Evolutionary conservation across 2,113 vertebrate species (phyloP).

Genomic region (Mus spicilegus): DNA sequence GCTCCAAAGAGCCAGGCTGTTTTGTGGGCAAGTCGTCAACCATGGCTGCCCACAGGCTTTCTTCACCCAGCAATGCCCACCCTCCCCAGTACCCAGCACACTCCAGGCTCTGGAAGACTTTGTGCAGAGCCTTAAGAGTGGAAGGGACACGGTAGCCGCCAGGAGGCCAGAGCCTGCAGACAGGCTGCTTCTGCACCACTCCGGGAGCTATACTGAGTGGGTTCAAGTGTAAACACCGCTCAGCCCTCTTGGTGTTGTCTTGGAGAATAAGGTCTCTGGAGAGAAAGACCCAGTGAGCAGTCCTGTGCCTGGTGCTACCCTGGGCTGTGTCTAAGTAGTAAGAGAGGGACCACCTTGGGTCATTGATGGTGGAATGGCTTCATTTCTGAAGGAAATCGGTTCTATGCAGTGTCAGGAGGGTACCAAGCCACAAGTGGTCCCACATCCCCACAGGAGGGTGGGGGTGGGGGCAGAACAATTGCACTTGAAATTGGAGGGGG

Average conservation of each 20-base stretch:
- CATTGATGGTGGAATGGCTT: background rate
- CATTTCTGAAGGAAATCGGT: background rate
- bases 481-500: background rate
- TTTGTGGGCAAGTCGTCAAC: background rate
- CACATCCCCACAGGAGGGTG: background rate
- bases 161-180: background rate
- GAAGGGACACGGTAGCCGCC: rapidly evolving
- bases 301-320: background rate
- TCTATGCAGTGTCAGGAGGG: background rate
- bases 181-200: rapidly evolving
- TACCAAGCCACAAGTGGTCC: background rate
- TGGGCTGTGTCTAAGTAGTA: background rate
- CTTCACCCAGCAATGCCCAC: background rate
- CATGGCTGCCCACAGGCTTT: background rate
- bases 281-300: background rate
- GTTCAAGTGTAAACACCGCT: background rate
- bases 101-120: background rate
- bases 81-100: background rate
- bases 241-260: background rate
- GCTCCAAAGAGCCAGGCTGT: background rate
- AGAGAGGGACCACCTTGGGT: background rate
- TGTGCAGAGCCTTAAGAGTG: background rate
- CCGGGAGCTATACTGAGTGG: rapidly evolving
- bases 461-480: background rate
- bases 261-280: background rate